Evolutionary conservation across 1,140 invertebrate species (phyloP).

Genomic region (Drosophila ambigua): DNA sequence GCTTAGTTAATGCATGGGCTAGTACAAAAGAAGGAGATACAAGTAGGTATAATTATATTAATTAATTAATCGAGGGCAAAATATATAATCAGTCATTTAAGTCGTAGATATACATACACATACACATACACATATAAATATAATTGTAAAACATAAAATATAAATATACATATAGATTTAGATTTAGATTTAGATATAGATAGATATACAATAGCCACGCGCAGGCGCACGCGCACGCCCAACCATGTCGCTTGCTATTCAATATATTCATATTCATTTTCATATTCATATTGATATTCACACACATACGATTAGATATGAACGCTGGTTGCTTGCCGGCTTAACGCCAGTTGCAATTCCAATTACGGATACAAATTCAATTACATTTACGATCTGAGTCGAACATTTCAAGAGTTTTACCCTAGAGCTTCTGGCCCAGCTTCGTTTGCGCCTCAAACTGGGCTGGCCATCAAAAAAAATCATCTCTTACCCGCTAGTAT

Average conservation of each 20-base stretch:
- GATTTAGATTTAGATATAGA: conserved; percentile 12
- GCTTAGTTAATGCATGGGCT: conserved; percentile 39
- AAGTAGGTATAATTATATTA: conserved; percentile 19
- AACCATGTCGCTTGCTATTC: too few species aligned
- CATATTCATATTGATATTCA: too few species aligned
- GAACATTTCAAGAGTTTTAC: conserved; percentile 59
- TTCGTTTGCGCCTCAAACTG: conserved; percentile 28
- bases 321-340: too few species aligned
- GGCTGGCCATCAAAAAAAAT: too few species aligned
- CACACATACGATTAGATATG: neutral
- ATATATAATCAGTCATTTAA: conserved; percentile 81
- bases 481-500: too few species aligned
- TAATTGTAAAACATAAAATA: conserved; percentile 18
- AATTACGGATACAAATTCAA: conserved; percentile 7
- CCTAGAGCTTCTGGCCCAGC: conserved; percentile 40
- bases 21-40: conserved; percentile 42
- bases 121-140: conserved; percentile 62
- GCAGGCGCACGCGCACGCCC: neutral
- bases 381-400: conserved; percentile 16
- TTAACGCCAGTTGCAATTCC: conserved; percentile 15
- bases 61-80: conserved; percentile 53
- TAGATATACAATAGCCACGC: conserved; percentile 39
- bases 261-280: too few species aligned
- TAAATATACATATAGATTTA: conserved; percentile 52
- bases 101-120: conserved; percentile 72